phyloP scores from a whole-genome alignment of 2,113 vertebrate species.

The Sturnus vulgaris region DNA sequence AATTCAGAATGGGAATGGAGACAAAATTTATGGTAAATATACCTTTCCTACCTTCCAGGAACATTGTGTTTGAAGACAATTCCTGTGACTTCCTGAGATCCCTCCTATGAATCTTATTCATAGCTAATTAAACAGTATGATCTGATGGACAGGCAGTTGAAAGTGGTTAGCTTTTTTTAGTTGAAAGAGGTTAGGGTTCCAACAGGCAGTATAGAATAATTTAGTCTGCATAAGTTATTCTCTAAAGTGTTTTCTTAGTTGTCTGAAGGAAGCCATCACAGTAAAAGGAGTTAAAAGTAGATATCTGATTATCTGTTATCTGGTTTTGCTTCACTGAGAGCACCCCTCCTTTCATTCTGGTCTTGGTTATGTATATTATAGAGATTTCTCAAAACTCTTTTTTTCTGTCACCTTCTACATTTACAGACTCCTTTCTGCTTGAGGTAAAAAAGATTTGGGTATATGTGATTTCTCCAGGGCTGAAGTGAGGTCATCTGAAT shows the following conservation, averaged over 20 bases:
- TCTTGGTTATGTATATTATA: not conserved
- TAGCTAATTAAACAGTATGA: not conserved
- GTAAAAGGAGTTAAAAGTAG: not conserved
- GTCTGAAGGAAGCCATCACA: not conserved
- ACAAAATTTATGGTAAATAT: not conserved
- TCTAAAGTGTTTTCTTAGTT: not conserved
- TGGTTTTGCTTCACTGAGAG: not conserved
- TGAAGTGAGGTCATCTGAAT: not conserved
- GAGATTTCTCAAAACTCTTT: not conserved
- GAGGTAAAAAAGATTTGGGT: not conserved
- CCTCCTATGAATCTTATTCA: not conserved
- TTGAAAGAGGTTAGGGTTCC: no score
- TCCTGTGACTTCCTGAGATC: not conserved
- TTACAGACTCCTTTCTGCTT: not conserved
- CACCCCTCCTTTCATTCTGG: not conserved
- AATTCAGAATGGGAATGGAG: not conserved
- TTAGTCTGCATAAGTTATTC: not conserved
- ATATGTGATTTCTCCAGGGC: not conserved
- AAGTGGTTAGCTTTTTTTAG: no score
- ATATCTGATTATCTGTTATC: not conserved
- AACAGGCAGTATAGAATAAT: not conserved
- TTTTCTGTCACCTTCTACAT: not conserved
- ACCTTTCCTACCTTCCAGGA: not conserved
- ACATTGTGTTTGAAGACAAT: not conserved
- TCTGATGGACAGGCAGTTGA: not conserved